Evolutionary conservation across 2,888 invertebrate species (phyloP), one percentile per base, ranked within the genome.

Genomic region (Agrilus cyanescens): DNA sequence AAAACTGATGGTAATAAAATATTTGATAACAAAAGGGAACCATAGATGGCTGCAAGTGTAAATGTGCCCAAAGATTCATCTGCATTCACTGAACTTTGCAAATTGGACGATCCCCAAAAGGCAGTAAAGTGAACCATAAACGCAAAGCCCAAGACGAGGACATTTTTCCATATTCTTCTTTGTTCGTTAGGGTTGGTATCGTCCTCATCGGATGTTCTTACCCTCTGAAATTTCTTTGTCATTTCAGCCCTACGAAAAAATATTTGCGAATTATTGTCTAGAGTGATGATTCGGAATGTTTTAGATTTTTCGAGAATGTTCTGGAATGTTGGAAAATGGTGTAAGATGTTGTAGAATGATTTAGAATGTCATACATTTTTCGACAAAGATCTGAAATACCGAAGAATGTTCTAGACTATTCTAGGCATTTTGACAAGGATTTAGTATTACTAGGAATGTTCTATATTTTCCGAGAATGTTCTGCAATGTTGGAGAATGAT

Each of bases 51-150:
- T 0, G 88, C 83, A 39, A 90, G 66, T 0, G 89, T 88, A 52
- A 83, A 83, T 2, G 87, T 82, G 3, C 93, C 93, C 2, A 91
- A 70, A 0, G 87, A 84, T 2, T 78, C 81, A 56, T 85, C 83
- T 13, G 82, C 78, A 65, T 91, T 89, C 41, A 91, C 77, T 0
- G 87, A 88, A 60, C 88, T 89, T 67, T 86, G 86, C 32, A 86
- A 70, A 65, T 86, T 86, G 38, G 85, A 82, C 2, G 85, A 78
- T 4, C 86, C 86, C 67, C 85, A 88, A 65, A 91, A 95, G 4
- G 93, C 90, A 1, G 90, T 94, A 68, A 95, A 89, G 53, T 89
- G 85, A 53, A 93, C 76, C 80, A 93, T 85, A 67, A 94, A 94
- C 1, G 89, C 89, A 46, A 87, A 69, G 2, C 91, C 87, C 39